Percentiles rank a stretch among this genome's conserved stretches.
phyloP scores from a whole-genome alignment of 2,888 invertebrate genomes.

The Ophraella communa region DNA sequence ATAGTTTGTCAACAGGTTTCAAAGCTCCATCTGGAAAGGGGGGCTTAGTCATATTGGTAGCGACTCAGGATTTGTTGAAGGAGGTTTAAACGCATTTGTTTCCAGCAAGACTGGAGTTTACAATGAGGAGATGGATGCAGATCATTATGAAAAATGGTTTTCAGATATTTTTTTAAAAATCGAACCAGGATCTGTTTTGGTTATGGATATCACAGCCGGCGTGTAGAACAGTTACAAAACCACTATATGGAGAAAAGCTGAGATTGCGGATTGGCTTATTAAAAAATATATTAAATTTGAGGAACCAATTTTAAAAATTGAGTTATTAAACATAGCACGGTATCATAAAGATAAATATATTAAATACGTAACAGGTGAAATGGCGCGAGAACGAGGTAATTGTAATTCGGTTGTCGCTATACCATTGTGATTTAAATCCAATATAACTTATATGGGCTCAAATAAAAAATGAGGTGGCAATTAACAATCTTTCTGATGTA shows the following conservation, averaged over 20 bases:
- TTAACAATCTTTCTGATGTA: neutral
- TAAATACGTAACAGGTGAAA: neutral
- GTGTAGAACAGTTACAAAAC: too few species aligned
- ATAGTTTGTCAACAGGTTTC: neutral
- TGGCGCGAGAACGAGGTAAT: neutral
- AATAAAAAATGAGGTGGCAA: neutral
- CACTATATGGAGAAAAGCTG: too few species aligned
- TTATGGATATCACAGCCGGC: too few species aligned
- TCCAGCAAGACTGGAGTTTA: neutral
- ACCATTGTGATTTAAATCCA: neutral
- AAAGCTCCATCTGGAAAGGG: neutral
- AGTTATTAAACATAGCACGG: too few species aligned
- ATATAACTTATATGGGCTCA: neutral
- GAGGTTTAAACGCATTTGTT: neutral
- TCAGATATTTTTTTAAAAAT: too few species aligned
- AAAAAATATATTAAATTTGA: too few species aligned
- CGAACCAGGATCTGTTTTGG: too few species aligned
- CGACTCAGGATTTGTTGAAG: slow-evolving; percentile 2
- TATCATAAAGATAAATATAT: too few species aligned
- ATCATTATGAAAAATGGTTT: neutral
- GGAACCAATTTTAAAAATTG: too few species aligned
- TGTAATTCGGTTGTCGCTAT: neutral
- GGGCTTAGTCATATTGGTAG: slow-evolving; percentile 1
- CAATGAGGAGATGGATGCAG: neutral
- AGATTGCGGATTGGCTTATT: too few species aligned